These are phyloP conservation scores for Scyliorhinus canicula DNA, from an alignment of 2,797 vertebrate species.

Conservation along the genomic window DNA sequence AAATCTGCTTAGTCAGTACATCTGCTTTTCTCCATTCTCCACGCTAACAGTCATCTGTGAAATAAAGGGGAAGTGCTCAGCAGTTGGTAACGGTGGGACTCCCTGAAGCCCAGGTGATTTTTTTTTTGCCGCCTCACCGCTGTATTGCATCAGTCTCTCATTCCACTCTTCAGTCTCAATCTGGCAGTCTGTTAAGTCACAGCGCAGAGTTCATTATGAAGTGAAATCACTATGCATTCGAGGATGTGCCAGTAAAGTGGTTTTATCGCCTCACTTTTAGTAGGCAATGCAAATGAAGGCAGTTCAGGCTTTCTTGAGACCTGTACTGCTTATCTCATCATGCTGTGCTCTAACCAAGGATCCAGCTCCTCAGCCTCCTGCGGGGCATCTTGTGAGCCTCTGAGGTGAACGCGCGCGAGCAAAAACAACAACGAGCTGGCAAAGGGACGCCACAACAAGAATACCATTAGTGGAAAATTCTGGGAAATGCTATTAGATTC, in stretches of 20 bases:
- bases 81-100: slow-evolving; percentile 38
- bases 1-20: slow-evolving; percentile 52
- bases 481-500: not conserved
- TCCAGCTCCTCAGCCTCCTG: slow-evolving; percentile 14
- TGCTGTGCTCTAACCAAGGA: not conserved
- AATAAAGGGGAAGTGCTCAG: slow-evolving; percentile 45
- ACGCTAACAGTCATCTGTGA: slow-evolving; percentile 47
- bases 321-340: not conserved
- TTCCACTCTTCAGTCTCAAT: not conserved
- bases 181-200: slow-evolving; percentile 31
- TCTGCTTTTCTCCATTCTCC: slow-evolving; percentile 47
- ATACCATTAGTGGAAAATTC: slow-evolving; percentile 20
- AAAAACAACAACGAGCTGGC: slow-evolving; percentile 18
- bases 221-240: slow-evolving; percentile 31
- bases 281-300: slow-evolving; percentile 30
- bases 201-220: slow-evolving; percentile 33
- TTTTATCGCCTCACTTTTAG: slow-evolving; percentile 22
- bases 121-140: not conserved
- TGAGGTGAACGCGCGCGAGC: not conserved
- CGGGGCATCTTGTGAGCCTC: not conserved
- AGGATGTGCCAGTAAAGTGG: slow-evolving; percentile 31
- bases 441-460: slow-evolving; percentile 9
- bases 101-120: slow-evolving; percentile 34
- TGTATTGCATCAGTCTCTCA: slow-evolving; percentile 34
- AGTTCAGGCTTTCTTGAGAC: not conserved